Percentiles rank a stretch among this genome's conserved stretches.
Conservation (phyloP, 2,888 invertebrate species). For the Nemotelus pantherinus region DNA sequence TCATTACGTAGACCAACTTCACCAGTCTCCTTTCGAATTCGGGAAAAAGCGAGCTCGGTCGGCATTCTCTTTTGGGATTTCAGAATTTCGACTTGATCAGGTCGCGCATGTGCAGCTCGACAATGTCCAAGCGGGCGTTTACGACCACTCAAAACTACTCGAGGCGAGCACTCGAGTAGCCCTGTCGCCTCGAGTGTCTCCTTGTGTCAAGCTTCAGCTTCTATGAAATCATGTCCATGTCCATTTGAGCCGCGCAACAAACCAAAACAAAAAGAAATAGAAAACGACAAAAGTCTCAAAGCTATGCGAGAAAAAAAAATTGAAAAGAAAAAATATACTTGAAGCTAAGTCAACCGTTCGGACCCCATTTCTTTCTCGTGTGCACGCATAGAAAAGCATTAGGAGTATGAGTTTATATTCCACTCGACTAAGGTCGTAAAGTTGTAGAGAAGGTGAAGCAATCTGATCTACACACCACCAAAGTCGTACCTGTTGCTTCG, state of each 20-base stretch:
- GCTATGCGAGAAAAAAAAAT: slow-evolving; percentile 20
- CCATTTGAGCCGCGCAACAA: slow-evolving; percentile 21
- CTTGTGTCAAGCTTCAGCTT: slow-evolving; percentile 11
- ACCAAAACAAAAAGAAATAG: background rate
- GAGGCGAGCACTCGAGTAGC: slow-evolving; percentile 12
- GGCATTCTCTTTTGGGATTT: slow-evolving; percentile 27
- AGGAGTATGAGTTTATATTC: background rate
- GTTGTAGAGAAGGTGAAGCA: slow-evolving; percentile 31
- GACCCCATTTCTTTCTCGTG: slow-evolving; percentile 35
- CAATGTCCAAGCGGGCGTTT: slow-evolving; percentile 31
- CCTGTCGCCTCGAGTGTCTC: slow-evolving; percentile 12
- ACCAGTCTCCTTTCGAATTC: slow-evolving; percentile 27
- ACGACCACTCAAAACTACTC: slow-evolving; percentile 37
- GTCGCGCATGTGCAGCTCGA: background rate
- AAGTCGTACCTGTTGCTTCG: slow-evolving; percentile 37
- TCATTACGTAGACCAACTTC: slow-evolving; percentile 3
- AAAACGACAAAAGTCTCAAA: background rate
- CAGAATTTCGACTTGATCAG: slow-evolving; percentile 2
- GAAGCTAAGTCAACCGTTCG: slow-evolving; percentile 30
- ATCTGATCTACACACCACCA: slow-evolving; percentile 35
- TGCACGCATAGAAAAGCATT: slow-evolving; percentile 40
- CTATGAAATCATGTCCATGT: slow-evolving; percentile 31
- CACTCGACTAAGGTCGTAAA: slow-evolving; percentile 26
- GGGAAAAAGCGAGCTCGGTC: slow-evolving; percentile 26
- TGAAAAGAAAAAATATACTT: background rate